Evolutionary conservation across 2,113 vertebrate genomes (phyloP).

Genomic region (Calyptomena viridis): DNA sequence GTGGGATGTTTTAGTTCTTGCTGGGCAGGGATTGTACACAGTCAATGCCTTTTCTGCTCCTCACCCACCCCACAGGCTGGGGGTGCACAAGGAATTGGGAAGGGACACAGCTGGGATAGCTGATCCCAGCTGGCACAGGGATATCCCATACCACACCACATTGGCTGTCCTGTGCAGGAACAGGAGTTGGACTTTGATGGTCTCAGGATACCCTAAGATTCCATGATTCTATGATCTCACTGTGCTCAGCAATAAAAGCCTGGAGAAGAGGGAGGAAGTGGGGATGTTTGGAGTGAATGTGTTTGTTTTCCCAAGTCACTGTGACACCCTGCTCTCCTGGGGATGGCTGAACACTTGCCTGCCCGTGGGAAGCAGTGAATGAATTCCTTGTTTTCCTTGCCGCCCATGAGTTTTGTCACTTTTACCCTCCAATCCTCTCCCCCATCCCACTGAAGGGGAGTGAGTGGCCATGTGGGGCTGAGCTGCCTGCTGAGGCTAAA

Average conservation of each 20-base stretch:
- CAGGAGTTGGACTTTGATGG: neutral
- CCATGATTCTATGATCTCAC: neutral
- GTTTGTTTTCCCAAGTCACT: neutral
- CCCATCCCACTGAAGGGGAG: rapidly evolving
- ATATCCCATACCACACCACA: neutral
- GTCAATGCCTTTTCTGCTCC: neutral
- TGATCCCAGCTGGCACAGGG: neutral
- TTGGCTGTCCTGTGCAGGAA: neutral
- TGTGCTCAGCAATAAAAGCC: neutral
- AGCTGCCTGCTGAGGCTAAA: neutral
- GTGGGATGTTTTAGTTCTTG: neutral
- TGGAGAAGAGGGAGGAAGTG: neutral
- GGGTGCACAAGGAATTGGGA: neutral
- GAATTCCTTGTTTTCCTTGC: neutral
- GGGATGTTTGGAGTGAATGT: rapidly evolving
- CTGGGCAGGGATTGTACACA: neutral
- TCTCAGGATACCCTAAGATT: neutral
- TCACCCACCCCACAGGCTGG: neutral
- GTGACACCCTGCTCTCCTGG: rapidly evolving
- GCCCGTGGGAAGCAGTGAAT: neutral
- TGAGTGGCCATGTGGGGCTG: neutral
- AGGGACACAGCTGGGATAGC: neutral
- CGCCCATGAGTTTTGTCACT: neutral
- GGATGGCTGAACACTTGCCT: neutral
- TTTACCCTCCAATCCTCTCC: neutral